These are phyloP conservation scores for Rhabdomys pumilio DNA, from an alignment of 2,797 vertebrate species.

Conservation along the genomic window DNA sequence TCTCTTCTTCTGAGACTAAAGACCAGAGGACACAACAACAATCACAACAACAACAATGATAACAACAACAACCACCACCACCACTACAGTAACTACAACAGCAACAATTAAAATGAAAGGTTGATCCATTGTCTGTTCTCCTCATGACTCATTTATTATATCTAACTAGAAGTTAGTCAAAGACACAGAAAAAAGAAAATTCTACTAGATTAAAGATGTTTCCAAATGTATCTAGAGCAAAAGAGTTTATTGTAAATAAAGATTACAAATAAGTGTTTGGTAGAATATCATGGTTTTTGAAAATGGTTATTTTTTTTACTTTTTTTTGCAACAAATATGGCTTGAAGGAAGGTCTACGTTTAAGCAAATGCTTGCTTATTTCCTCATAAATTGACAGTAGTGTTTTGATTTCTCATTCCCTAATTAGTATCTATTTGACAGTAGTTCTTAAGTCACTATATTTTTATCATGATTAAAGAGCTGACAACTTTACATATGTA, in stretches of 20 bases:
- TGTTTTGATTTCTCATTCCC: neutral
- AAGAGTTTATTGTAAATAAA: neutral
- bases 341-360: neutral
- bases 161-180: neutral
- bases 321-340: neutral
- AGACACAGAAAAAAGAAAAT: constrained; percentile 14
- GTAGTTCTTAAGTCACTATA: neutral
- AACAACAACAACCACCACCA: too few relatives aligned
- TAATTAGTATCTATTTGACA: constrained; percentile 43
- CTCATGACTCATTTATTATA: neutral
- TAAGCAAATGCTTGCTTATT: neutral
- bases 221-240: neutral
- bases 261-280: constrained; percentile 10
- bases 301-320: neutral
- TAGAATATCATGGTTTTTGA: neutral
- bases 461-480: neutral
- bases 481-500: neutral
- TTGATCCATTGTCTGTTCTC: neutral
- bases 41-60: neutral
- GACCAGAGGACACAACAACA: neutral
- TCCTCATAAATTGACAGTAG: neutral
- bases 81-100: neutral
- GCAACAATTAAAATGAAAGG: neutral
- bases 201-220: neutral
- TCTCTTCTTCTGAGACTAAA: constrained; percentile 11